Evolutionary conservation across 2,113 vertebrate species (phyloP), one percentile per base, ranked within the genome.

Genomic region (Myiozetetes cayanensis): DNA sequence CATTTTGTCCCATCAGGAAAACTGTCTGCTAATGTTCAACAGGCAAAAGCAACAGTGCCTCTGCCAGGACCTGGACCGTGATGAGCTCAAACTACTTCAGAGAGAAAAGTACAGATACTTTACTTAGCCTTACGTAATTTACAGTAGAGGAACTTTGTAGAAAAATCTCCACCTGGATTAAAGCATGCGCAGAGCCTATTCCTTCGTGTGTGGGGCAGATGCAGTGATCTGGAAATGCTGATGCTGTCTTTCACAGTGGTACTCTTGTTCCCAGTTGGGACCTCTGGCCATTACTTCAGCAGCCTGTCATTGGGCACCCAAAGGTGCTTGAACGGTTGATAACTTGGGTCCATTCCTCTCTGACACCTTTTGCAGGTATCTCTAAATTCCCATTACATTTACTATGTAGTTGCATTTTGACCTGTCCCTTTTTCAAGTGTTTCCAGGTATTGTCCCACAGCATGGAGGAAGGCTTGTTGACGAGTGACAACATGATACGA

Each of bases 261-360:
- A 7, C 6, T 5, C 50, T 61, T 7, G 12, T 8, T 90, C 30
- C 39, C 16, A 14, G 2, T 43, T 22, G 9, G 20, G 16, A 71
- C 41, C 21, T 52, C 44, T 2, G 1, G 41, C 7, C 12, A 30
- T 47, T 61, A 16, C 2, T 8, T 49, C 2, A 6, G 23, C 12
- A 50, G 24, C 4, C 33, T 39, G 7, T 37, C 22, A 6, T 9
- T 58, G 30, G 28, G 19, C 14, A 81, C 27, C 14, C 12, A 10
- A 31, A 66, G 20, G 25, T 44, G 14, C 17, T 80, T 7, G 1
- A 74, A 24, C 20, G 17, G 49, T 61, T 73, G 65, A 37, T 63
- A 68, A 62, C 21, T 58, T 44, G 4, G 18, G 12, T 8, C 85
- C 14, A 10, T 49, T 73, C 5, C 8, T 56, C 33, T 67, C 37